Evolutionary conservation across 2,888 invertebrate species (phyloP).

Genomic region (Chorisops tibialis): DNA sequence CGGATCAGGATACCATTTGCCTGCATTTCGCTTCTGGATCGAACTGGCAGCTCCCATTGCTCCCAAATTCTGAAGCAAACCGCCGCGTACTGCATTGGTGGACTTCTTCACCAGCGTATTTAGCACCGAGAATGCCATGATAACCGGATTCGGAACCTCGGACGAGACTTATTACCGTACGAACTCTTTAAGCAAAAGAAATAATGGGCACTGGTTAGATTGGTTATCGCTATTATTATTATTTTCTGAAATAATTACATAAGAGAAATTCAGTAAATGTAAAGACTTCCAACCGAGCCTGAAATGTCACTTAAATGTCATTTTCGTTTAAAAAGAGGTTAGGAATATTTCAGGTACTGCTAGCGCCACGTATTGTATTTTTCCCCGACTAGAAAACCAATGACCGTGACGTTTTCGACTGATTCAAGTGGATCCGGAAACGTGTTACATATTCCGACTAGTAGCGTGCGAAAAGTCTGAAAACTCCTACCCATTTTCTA

Average conservation of each 20-base stretch:
- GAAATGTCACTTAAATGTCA: conserved; percentile 18
- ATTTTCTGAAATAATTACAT: conserved; percentile 12
- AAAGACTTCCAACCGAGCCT: not conserved
- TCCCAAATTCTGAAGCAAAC: conserved; percentile 25
- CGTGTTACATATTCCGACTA: too few relatives aligned
- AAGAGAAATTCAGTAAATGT: conserved; percentile 12
- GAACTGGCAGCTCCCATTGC: conserved; percentile 6
- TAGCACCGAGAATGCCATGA: conserved; percentile 30
- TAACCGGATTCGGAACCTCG: too few relatives aligned
- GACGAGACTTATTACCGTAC: not conserved
- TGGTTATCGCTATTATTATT: not conserved
- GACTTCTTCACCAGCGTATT: conserved; percentile 25
- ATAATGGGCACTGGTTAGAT: not conserved
- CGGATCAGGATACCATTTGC: conserved; percentile 76
- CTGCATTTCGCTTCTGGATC: conserved; percentile 52
- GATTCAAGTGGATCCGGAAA: too few relatives aligned
- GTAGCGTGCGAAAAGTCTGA: too few relatives aligned
- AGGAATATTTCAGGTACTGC: too few relatives aligned
- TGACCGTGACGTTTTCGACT: too few relatives aligned
- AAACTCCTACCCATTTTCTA: too few relatives aligned
- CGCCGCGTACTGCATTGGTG: conserved; percentile 11
- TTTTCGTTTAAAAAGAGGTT: too few relatives aligned
- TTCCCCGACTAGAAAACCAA: too few relatives aligned
- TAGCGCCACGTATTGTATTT: too few relatives aligned
- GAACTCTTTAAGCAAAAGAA: conserved; percentile 1